Base-by-base conservation (phyloP, 2,113 vertebrate species). In the Trichechus manatus region DNA sequence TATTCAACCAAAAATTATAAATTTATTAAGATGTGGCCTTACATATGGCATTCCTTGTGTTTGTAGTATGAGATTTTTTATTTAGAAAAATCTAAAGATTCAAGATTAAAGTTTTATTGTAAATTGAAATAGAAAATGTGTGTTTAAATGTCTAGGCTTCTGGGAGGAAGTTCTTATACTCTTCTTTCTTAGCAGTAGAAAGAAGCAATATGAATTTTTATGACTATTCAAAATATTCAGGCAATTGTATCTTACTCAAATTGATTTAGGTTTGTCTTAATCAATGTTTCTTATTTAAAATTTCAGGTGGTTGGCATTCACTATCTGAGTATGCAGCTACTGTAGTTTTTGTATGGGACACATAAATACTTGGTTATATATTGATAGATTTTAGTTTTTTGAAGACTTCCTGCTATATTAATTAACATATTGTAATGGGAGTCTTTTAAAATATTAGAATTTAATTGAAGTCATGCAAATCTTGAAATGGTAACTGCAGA, bases 11-110 rank as follows among this genome's bases (percentile, higher is more conserved):
- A 98, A 97, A 97, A 97, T 93, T 96, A 96, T 53, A 80, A 93
- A 93, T 97, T 94, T 97, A 97, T 93, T 97, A 97, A 98, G 80
- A 98, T 98, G 98, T 98, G 97, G 98, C 98, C 99, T 99, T 99
- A 99, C 93, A 88, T 95, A 81, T 78, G 94, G 87, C 96, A 92
- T 97, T 97, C 81, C 74, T 96, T 97, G n/a, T 96, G 64, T 97
- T 97, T 20, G 31, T 97, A 95, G 96, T 90, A 31, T 97, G 93
- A 95, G 33, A 87, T 42, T 94, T 97, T 96, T 93, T 25, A 95
- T 79, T 78, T 93, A 95, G 81, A 97, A 63, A 95, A 94, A 91
- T 92, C 63, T 96, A 36, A 87, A 93, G 84, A 95, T 93, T 92
- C 22, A 90, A 20, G 50, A 90, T 95, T 95, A 95, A 96, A 97